phyloP scores from a whole-genome alignment of 2,888 invertebrate genomes.

The Hydrotaea diabolus region DNA sequence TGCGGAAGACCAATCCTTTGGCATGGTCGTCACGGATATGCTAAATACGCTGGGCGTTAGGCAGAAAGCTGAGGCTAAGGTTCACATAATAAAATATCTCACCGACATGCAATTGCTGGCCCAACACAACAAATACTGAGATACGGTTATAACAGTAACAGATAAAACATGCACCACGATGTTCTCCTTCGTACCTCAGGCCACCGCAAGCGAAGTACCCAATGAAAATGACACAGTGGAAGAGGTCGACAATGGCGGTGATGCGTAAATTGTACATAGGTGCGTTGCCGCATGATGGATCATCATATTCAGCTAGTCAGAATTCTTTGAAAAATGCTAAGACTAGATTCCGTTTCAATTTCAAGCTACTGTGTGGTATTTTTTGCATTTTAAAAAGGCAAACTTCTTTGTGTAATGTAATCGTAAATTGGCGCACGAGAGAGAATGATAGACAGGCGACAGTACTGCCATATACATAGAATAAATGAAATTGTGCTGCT shows the following conservation, averaged over 20 bases:
- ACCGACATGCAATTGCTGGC: slow-evolving; percentile 78
- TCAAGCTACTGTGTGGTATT: not conserved
- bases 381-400: slow-evolving; percentile 34
- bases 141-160: slow-evolving; percentile 64
- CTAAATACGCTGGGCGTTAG: slow-evolving; percentile 78
- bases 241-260: slow-evolving; percentile 34
- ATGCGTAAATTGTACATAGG: not conserved
- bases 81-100: slow-evolving; percentile 78
- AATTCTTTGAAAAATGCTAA: slow-evolving; percentile 55
- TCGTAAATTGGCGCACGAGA: slow-evolving; percentile 34
- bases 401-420: slow-evolving; percentile 1
- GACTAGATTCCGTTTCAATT: slow-evolving; percentile 8
- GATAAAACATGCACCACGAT: slow-evolving; percentile 61
- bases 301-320: slow-evolving; percentile 57
- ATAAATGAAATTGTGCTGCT: slow-evolving; percentile 17
- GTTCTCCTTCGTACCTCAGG: slow-evolving; percentile 56
- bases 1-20: slow-evolving; percentile 78
- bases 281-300: not conserved
- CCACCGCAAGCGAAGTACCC: slow-evolving; percentile 4
- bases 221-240: slow-evolving; percentile 32
- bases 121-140: slow-evolving; percentile 77
- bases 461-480: slow-evolving; percentile 40
- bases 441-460: slow-evolving; percentile 37
- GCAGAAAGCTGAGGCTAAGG: slow-evolving; percentile 78
- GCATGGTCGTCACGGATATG: slow-evolving; percentile 79